These are phyloP conservation scores for Tuta absoluta DNA, from an alignment of 2,888 invertebrate genomes.

Conservation along the genomic window DNA sequence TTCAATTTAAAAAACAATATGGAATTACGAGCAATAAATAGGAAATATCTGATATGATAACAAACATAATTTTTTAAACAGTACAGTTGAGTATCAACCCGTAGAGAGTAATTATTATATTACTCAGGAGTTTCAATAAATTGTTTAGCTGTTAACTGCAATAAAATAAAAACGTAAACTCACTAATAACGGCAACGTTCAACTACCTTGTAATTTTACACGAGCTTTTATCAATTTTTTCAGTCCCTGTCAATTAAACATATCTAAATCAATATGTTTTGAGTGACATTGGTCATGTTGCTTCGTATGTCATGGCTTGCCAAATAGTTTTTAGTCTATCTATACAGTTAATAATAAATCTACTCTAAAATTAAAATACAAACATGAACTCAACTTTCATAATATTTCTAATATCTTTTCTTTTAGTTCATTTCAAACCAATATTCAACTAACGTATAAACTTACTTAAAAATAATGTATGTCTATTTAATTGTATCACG, in stretches of 20 bases:
- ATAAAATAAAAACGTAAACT: too few relatives aligned
- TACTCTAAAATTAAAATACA: constrained; percentile 13
- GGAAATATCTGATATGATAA: not conserved
- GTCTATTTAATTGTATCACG: constrained; percentile 33
- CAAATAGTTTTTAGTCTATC: constrained; percentile 25
- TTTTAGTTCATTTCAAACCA: constrained; percentile 14
- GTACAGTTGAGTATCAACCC: too few relatives aligned
- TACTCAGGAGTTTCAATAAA: too few relatives aligned
- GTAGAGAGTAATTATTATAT: too few relatives aligned
- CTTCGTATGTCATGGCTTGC: constrained; percentile 35
- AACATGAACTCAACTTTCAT: not conserved
- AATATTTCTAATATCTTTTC: constrained; percentile 9
- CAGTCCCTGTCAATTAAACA: not conserved
- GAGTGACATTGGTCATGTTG: constrained; percentile 28
- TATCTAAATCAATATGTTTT: not conserved
- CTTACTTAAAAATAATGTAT: not conserved
- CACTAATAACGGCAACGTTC: not conserved
- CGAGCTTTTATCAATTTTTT: not conserved
- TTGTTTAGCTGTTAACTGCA: too few relatives aligned
- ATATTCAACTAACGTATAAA: constrained; percentile 6
- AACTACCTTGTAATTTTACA: not conserved
- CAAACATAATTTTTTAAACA: too few relatives aligned
- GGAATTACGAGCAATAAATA: not conserved
- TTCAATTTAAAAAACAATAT: not conserved
- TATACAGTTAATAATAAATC: not conserved